These are phyloP conservation scores for Melolontha melolontha DNA, from an alignment of 2,888 invertebrate species.

Conservation along the genomic window DNA sequence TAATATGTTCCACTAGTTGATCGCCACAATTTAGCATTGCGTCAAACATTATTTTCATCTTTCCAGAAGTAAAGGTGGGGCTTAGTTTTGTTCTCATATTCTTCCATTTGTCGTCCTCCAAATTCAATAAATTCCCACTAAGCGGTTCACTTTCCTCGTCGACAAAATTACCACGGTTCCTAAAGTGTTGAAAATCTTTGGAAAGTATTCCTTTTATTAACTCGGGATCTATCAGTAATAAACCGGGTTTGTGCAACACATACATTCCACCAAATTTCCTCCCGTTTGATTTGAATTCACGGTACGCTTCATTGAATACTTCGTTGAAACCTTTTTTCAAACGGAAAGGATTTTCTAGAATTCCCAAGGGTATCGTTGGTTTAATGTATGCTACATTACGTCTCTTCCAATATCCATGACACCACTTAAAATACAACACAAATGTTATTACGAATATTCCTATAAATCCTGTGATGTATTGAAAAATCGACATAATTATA, in stretches of 20 bases:
- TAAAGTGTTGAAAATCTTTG: constrained; percentile 71
- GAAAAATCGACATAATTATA: too few species aligned
- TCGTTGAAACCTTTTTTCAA: not conserved
- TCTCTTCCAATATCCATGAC: constrained; percentile 32
- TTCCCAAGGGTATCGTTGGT: constrained; percentile 34
- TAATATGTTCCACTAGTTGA: constrained; percentile 9
- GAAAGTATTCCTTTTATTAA: constrained; percentile 64
- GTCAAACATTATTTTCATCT: constrained; percentile 27
- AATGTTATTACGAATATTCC: not conserved
- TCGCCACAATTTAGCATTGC: constrained; percentile 5
- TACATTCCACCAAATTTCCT: constrained; percentile 11
- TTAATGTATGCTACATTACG: constrained; percentile 21
- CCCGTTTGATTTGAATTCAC: constrained; percentile 19
- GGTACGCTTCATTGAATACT: not conserved
- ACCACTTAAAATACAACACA: constrained; percentile 41
- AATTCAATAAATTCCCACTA: constrained; percentile 24
- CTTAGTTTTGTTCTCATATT: constrained; percentile 22
- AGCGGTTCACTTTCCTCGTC: constrained; percentile 21
- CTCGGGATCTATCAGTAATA: constrained; percentile 39
- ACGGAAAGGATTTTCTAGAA: constrained; percentile 21
- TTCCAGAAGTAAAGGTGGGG: constrained; percentile 28
- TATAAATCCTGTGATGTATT: too few species aligned
- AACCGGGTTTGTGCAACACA: constrained; percentile 46
- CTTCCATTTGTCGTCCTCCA: constrained; percentile 26
- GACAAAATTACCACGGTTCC: constrained; percentile 67